phyloP scores from a whole-genome alignment of 1,140 invertebrate species.

The Idris sp. region DNA sequence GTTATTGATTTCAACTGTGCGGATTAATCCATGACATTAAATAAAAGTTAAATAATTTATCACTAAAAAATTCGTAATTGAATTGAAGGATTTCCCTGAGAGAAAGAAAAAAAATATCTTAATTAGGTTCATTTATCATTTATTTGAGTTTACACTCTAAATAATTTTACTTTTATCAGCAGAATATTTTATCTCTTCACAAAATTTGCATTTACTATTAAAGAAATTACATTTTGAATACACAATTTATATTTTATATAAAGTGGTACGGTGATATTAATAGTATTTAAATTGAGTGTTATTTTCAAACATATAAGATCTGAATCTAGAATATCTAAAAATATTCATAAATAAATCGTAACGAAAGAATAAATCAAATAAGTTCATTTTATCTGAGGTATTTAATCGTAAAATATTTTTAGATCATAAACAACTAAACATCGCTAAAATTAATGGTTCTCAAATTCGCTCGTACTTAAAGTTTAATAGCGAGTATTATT shows the following conservation, averaged over 20 bases:
- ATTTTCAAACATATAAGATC: too few species aligned
- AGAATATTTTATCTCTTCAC: too few species aligned
- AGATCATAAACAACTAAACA: slow-evolving; percentile 3
- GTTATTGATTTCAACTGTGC: not conserved
- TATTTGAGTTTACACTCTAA: too few species aligned
- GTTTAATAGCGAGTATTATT: slow-evolving; percentile 72
- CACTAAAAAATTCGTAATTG: slow-evolving; percentile 11
- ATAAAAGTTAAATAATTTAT: slow-evolving; percentile 44
- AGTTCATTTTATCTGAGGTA: not conserved
- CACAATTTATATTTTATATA: too few species aligned
- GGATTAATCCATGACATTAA: slow-evolving; percentile 10
- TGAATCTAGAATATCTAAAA: too few species aligned
- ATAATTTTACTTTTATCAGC: too few species aligned
- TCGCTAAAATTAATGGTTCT: slow-evolving; percentile 22
- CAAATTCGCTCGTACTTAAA: slow-evolving; percentile 53
- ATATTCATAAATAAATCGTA: too few species aligned
- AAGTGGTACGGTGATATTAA: not conserved
- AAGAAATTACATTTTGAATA: too few species aligned
- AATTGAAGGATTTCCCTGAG: slow-evolving; percentile 43
- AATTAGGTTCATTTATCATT: too few species aligned
- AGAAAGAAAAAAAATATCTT: slow-evolving; percentile 11
- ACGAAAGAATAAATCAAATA: not conserved
- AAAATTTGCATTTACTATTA: too few species aligned
- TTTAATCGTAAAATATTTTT: slow-evolving; percentile 9
- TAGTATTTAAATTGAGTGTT: too few species aligned